Evolutionary conservation across 2,113 vertebrate genomes (phyloP).

Genomic region (western clawed frog (Xenopus tropicalis)): UCB_Xtro_10.0 CM004448.2:95924001-95924500

Average conservation of each 20-base stretch:
- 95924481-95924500: neutral
- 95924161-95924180: conserved; percentile 25
- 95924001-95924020: neutral
- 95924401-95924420: neutral
- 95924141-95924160: neutral
- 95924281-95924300: conserved; percentile 39
- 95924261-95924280: conserved; percentile 38
- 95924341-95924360: conserved; percentile 27
- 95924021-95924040: neutral
- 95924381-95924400: conserved; percentile 13
- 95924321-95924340: conserved; percentile 15
- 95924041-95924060: neutral
- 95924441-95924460: conserved; percentile 9
- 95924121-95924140: conserved; percentile 4
- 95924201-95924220: conserved; percentile 29
- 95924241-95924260: conserved; percentile 28
- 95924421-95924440: conserved; percentile 12
- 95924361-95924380: conserved; percentile 22
- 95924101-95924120: neutral
- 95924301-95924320: conserved; percentile 32
- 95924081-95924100: neutral
- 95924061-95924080: neutral
- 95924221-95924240: conserved; percentile 35
- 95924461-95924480: neutral
- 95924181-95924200: conserved; percentile 1